Base-by-base conservation (phyloP, 2,888 invertebrate genomes). In the Trissolcus japonicus region DNA sequence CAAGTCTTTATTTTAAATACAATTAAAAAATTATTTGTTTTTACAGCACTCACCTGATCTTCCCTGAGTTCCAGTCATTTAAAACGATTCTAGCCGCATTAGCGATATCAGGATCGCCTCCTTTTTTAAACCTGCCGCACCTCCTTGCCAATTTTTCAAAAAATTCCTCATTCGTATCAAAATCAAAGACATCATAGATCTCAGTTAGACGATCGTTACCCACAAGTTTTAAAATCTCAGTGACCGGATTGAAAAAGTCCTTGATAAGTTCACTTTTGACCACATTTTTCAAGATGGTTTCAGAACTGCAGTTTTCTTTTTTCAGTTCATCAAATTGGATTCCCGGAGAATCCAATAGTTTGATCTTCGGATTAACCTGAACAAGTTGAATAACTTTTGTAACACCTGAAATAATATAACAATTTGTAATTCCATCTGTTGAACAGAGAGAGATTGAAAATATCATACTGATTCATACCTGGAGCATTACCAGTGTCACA, bases 401-500 rank as follows among this genome's bases (percentile, higher is more conserved):
- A n/a, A 86, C 78, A 54, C 86, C 85, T 87, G 54, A 43, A 83
- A 82, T 7, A 43, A 43, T 4, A 43, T n/a, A 46, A n/a, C 46
- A 14, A 2, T 14, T 46, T 16, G 6, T 14, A 9, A 16, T 16
- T 46, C 3, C 2, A 46, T 43, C 4, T 1, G 4, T 14, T 43
- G n/a, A n/a, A 19, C 1, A n/a, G 43, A 17, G 11, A 46, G 53
- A n/a, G n/a, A n/a, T n/a, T n/a, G n/a, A n/a, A n/a, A 19, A 46
- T 50, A 16, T 48, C 92, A 35, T 9, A 9, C 9, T 35, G 35
- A 9, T 35, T 35, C 35, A 35, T 35, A 55, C 99, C 99, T 0
- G 99, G 98, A 9, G 94, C 95, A 65, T 96, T 95, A 67, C 99
- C 99, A 77, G 98, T 97, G 87, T 93, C 95, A 87, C 99, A 99